Evolutionary conservation across 2,888 invertebrate genomes (phyloP).

Genomic region (Piscicola geometra): DNA sequence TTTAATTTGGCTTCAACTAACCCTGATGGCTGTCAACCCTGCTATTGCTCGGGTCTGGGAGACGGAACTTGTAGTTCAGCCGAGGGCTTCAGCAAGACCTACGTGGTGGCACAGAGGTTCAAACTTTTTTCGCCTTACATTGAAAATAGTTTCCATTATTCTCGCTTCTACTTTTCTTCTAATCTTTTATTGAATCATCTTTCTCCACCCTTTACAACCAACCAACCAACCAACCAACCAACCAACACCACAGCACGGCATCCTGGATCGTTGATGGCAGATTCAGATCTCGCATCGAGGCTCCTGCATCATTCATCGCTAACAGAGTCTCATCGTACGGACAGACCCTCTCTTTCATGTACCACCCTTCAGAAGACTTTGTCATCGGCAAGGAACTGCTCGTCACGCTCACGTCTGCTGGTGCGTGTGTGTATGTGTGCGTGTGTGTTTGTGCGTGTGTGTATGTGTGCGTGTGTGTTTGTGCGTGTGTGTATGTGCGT

Average conservation of each 20-base stretch:
- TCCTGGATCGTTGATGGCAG: conserved; percentile 16
- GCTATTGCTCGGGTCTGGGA: conserved; percentile 46
- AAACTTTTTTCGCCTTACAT: too few species aligned
- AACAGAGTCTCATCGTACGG: conserved; percentile 41
- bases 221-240: too few species aligned
- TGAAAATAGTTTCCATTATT: too few species aligned
- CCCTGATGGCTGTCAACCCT: conserved; percentile 67
- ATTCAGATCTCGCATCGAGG: conserved; percentile 29
- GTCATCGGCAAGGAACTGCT: conserved; percentile 16
- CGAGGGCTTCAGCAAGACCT: conserved; percentile 38
- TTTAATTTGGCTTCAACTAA: conserved; percentile 65
- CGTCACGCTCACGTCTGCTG: conserved; percentile 35
- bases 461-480: background rate
- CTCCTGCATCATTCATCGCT: conserved; percentile 41
- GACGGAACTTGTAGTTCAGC: conserved; percentile 44
- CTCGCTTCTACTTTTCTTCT: too few species aligned
- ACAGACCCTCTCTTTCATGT: conserved; percentile 38
- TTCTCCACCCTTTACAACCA: too few species aligned
- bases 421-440: conserved; percentile 2
- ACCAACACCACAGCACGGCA: conserved; percentile 12
- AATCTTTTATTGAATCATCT: too few species aligned
- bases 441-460: background rate
- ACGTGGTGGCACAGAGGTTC: background rate
- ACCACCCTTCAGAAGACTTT: conserved; percentile 13
- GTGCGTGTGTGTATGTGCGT: background rate